Conservation (phyloP, 2,797 vertebrate genomes). For the Numenius phaeopus region DNA sequence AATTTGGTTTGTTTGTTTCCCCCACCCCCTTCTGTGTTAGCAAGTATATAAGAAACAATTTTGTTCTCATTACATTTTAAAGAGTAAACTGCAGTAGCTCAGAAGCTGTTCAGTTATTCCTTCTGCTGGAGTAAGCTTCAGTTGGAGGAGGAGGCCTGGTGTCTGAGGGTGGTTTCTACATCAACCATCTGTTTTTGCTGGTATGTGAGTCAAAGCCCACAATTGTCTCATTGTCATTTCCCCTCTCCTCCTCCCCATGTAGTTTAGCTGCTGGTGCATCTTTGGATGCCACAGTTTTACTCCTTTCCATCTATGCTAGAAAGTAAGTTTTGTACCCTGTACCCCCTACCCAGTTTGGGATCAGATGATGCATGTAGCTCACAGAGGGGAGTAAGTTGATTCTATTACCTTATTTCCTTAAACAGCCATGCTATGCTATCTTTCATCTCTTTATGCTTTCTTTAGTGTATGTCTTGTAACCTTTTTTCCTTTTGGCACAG, state of each 20-base stretch:
- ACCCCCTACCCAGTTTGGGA: background rate
- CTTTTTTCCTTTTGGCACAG: background rate
- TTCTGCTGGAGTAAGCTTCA: constrained; percentile 1
- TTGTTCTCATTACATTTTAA: background rate
- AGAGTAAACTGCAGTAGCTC: background rate
- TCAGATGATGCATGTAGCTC: background rate
- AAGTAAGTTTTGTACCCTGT: background rate
- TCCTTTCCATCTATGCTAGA: background rate
- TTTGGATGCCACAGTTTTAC: background rate
- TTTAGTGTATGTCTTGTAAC: background rate
- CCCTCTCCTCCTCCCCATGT: background rate
- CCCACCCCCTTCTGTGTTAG: background rate
- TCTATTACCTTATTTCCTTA: background rate
- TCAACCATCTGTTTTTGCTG: constrained; percentile 19
- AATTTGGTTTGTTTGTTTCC: background rate
- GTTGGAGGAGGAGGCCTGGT: background rate
- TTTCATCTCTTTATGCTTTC: background rate
- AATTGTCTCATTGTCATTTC: background rate
- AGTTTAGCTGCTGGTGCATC: background rate
- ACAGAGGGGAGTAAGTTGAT: background rate
- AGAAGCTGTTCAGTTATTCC: background rate
- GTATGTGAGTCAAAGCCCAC: constrained; percentile 23
- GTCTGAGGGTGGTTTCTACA: constrained; percentile 14
- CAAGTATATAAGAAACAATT: background rate
- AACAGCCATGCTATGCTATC: background rate